Conservation (phyloP, 2,113 vertebrate genomes). For the Tachycineta bicolor region DNA sequence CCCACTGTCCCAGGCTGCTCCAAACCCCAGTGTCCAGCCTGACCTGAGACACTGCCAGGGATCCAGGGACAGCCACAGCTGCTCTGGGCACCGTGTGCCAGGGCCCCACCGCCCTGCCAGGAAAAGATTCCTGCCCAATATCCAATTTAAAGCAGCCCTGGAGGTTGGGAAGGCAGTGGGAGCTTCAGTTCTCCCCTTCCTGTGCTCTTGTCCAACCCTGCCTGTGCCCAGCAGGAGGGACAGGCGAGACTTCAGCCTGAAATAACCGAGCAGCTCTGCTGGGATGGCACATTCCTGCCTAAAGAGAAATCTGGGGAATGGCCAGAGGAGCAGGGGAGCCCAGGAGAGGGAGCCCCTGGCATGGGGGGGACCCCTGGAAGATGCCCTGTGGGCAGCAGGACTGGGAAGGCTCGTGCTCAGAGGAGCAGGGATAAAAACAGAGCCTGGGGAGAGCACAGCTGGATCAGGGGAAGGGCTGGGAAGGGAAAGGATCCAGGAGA, state of each 20-base stretch:
- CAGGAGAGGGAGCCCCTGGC: not conserved
- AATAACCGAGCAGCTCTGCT: accelerated
- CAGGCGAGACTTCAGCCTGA: accelerated
- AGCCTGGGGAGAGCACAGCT: no score
- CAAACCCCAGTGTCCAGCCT: not conserved
- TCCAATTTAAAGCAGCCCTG: not conserved
- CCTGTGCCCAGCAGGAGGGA: not conserved
- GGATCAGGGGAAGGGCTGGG: no score
- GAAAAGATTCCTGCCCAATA: not conserved
- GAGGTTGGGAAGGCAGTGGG: not conserved
- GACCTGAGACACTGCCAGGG: not conserved
- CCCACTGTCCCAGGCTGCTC: accelerated
- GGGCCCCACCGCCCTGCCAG: not conserved
- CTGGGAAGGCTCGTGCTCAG: accelerated
- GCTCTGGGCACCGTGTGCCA: not conserved
- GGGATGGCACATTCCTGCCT: no score
- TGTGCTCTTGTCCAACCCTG: not conserved
- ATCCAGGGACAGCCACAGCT: not conserved
- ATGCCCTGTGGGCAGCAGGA: not conserved
- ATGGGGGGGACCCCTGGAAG: not conserved
- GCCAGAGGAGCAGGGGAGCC: not conserved
- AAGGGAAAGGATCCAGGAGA: no score
- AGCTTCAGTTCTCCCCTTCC: not conserved
- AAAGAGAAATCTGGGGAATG: not conserved
- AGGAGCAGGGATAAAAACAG: accelerated